Conservation (phyloP, 2,888 invertebrate species). For the Hetaerina titia region DNA sequence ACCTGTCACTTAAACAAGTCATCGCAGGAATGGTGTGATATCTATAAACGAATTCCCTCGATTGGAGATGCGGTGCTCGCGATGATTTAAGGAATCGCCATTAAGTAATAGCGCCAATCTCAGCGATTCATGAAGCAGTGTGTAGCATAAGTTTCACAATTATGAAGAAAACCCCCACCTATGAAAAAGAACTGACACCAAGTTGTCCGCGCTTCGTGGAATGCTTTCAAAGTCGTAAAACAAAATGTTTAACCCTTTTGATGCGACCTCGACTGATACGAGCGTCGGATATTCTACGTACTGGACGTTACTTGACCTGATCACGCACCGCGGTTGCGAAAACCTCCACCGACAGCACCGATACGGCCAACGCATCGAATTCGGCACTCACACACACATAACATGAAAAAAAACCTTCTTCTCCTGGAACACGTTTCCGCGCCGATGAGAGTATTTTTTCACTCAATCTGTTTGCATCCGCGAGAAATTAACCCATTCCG, state of each 20-base stretch:
- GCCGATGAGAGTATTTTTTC: not conserved
- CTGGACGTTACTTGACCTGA: not conserved
- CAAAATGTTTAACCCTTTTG: not conserved
- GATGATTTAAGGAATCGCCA: too few relatives aligned
- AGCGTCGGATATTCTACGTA: not conserved
- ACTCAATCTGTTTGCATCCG: conserved; percentile 8
- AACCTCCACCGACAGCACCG: not conserved
- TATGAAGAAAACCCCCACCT: too few relatives aligned
- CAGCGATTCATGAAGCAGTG: too few relatives aligned
- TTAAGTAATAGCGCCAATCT: too few relatives aligned
- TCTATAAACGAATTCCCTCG: too few relatives aligned
- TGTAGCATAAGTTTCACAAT: too few relatives aligned
- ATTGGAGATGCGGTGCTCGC: too few relatives aligned
- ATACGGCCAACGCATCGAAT: not conserved
- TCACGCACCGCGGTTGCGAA: not conserved
- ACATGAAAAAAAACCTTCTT: not conserved
- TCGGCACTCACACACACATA: not conserved
- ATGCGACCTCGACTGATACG: not conserved
- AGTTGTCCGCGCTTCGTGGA: not conserved
- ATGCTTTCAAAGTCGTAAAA: not conserved
- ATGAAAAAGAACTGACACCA: too few relatives aligned
- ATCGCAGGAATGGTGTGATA: too few relatives aligned
- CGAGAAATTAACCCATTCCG: conserved; percentile 39
- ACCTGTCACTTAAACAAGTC: too few relatives aligned
- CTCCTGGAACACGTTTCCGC: not conserved